Percentiles rank a stretch among this genome's conserved stretches.
These are phyloP conservation scores for Podargus strigoides DNA, from an alignment of 2,797 vertebrate genomes.

Conservation along the genomic window DNA sequence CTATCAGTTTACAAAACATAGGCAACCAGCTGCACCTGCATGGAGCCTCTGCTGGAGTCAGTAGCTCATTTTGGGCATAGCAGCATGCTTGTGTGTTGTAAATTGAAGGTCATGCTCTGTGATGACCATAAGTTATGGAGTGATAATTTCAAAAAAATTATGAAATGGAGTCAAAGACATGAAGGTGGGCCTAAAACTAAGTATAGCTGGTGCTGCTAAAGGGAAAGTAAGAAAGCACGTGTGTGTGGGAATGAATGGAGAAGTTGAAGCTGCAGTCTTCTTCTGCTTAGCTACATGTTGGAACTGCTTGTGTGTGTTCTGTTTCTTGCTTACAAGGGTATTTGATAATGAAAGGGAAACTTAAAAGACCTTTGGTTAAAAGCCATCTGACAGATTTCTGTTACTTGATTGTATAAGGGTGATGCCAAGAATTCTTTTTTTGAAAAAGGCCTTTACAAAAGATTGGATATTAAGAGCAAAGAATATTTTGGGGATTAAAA, in stretches of 20 bases:
- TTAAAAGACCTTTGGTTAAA: background rate
- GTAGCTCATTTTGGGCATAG: background rate
- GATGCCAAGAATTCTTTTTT: background rate
- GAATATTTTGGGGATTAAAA: background rate
- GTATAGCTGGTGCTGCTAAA: background rate
- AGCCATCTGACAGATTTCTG: background rate
- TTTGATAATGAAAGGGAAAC: background rate
- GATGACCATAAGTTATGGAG: background rate
- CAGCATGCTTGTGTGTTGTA: background rate
- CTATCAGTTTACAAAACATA: background rate
- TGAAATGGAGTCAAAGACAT: background rate
- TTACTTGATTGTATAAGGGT: background rate
- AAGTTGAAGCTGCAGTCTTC: background rate
- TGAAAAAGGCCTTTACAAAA: background rate
- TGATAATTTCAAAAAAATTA: background rate
- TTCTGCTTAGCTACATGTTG: background rate
- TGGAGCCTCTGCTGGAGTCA: background rate
- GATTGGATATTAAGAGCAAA: background rate
- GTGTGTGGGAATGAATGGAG: background rate
- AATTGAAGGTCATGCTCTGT: background rate
- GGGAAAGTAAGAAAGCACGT: background rate
- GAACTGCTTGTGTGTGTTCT: fast-evolving
- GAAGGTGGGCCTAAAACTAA: background rate
- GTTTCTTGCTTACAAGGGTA: background rate
- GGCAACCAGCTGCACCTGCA: background rate